Evolutionary conservation across 1,140 invertebrate species (phyloP), one percentile per base, ranked within the genome.

Genomic region (Solenopsis invicta): DNA sequence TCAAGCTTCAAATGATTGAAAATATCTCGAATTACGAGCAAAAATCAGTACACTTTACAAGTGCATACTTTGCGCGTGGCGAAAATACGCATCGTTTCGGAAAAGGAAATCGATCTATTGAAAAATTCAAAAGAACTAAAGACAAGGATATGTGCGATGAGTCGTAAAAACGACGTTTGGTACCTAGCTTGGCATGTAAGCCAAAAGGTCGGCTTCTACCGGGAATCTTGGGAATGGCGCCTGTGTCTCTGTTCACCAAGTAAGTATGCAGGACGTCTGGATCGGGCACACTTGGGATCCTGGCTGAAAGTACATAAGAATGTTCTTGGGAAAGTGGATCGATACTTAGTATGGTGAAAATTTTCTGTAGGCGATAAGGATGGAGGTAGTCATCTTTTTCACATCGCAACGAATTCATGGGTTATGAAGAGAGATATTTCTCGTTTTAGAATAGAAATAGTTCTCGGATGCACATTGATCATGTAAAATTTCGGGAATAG

Each of bases 161-260:
- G 62, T 82, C 66, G 66, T 75, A 77, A n/a, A 66, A 87, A 62
- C 48, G 71, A 84, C 24, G 71, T 37, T 48, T 72, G 41, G 74
- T 91, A 95, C 95, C 94, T 41, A 95, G 80, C 78, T 95, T 95
- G 8, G 94, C 86, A 56, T 89, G 74, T 13, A 95, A 74, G 21
- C 92, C 91, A 87, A 92, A 92, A 74, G 94, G 90, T 64, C 93
- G 91, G 10, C 90, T 66, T 48, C 92, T 92, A 84, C 81, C 16
- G 21, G 92, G 89, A 66, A 94, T 90, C 66, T 72, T 85, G 8
- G 93, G 92, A 21, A 88, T 87, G 29, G 50, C 29, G 64, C 90
- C 89, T 24, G 56, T 52, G 61, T 93, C 77, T 62, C 88, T 91
- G 77, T 95, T 93, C 52, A 85, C 88, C 81, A 94, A 89, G 87